phyloP scores from a whole-genome alignment of 1,140 invertebrate species.

The Saccostrea echinata region DNA sequence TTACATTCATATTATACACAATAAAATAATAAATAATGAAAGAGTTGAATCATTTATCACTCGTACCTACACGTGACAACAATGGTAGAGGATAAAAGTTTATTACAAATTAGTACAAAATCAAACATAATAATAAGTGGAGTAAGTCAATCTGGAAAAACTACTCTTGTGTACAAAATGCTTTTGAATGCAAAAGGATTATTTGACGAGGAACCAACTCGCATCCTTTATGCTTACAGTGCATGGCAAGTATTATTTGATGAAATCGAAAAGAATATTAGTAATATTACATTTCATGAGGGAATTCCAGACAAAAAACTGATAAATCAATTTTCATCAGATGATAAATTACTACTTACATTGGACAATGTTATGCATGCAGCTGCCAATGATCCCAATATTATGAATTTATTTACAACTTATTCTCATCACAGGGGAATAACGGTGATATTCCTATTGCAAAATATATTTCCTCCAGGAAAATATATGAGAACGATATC shows the following conservation, averaged over 20 bases:
- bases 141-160: neutral
- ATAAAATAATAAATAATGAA: too few relatives aligned
- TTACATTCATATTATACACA: too few relatives aligned
- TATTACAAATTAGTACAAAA: neutral
- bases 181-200: neutral
- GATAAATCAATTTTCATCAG: constrained; percentile 14
- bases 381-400: constrained; percentile 26
- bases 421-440: constrained; percentile 44
- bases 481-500: constrained; percentile 40
- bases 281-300: constrained; percentile 47
- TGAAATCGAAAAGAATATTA: constrained; percentile 26
- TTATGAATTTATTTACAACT: constrained; percentile 49
- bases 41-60: neutral
- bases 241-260: constrained; percentile 48
- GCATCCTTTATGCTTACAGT: constrained; percentile 19
- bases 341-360: constrained; percentile 17
- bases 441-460: constrained; percentile 36
- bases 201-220: neutral
- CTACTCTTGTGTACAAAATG: neutral
- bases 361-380: constrained; percentile 46
- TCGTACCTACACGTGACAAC: neutral
- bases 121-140: constrained; percentile 14
- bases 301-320: constrained; percentile 21
- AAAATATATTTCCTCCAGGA: constrained; percentile 51
- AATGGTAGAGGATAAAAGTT: neutral